Evolutionary conservation across 2,888 invertebrate genomes (phyloP).

Genomic region (Neoascia interrupta): DNA sequence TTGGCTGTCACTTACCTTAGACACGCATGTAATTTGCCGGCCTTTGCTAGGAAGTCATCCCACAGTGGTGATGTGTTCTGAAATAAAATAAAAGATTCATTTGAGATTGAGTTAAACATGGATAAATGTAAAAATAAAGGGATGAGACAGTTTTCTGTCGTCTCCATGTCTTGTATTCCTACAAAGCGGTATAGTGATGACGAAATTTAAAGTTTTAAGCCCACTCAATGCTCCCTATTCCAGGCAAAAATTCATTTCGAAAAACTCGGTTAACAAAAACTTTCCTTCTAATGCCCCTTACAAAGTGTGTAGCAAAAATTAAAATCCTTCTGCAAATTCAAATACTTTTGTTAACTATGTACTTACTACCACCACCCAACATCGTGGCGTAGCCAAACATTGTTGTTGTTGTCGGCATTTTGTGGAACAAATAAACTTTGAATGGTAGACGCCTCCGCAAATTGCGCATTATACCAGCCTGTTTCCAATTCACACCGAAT

Average conservation of each 20-base stretch:
- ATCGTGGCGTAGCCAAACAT: neutral
- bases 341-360: neutral
- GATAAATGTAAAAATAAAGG: too few species aligned
- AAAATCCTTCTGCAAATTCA: neutral
- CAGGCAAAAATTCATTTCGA: too few species aligned
- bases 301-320: too few species aligned
- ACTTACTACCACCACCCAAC: neutral
- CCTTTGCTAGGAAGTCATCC: conserved; percentile 97
- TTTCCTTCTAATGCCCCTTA: too few species aligned
- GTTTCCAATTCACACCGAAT: conserved; percentile 33
- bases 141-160: too few species aligned
- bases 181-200: too few species aligned
- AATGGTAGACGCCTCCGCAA: conserved; percentile 35
- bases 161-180: too few species aligned
- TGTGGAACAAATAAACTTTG: conserved; percentile 36
- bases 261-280: too few species aligned
- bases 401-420: neutral
- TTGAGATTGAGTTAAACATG: too few species aligned
- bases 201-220: too few species aligned
- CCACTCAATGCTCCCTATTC: too few species aligned
- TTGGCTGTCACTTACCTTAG: conserved; percentile 87
- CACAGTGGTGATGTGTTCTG: conserved; percentile 96
- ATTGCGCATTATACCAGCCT: conserved; percentile 31
- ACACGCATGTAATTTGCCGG: conserved; percentile 95
- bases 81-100: conserved; percentile 80